These are phyloP conservation scores for Ptilodon capucinus DNA, from an alignment of 2,888 invertebrate species.

Conservation along the genomic window DNA sequence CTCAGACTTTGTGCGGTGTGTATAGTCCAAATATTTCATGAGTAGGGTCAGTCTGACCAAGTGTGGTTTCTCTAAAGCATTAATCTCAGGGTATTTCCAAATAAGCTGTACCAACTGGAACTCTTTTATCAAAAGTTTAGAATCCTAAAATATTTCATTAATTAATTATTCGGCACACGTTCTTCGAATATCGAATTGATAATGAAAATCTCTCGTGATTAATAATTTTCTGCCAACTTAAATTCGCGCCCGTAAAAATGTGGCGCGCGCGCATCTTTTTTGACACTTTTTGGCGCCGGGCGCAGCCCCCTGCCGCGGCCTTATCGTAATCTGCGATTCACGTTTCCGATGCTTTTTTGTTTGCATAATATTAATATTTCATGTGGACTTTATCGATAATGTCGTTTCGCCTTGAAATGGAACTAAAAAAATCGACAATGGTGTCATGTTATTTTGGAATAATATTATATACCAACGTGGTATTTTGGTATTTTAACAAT, in stretches of 20 bases:
- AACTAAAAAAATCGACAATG: slow-evolving; percentile 32
- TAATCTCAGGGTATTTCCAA: not conserved
- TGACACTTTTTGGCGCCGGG: slow-evolving; percentile 60
- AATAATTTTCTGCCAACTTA: slow-evolving; percentile 40
- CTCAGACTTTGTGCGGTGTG: no score
- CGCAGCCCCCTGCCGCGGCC: slow-evolving; percentile 43
- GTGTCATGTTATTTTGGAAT: not conserved
- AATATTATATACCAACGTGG: no score
- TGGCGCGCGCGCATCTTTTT: slow-evolving; percentile 45
- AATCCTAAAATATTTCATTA: not conserved
- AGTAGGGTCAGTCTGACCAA: not conserved
- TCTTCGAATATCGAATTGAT: slow-evolving; percentile 30
- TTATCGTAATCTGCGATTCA: slow-evolving; percentile 59
- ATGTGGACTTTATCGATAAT: slow-evolving; percentile 33
- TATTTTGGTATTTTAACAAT: no score
- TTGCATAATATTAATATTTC: slow-evolving; percentile 49
- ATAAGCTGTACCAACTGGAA: not conserved
- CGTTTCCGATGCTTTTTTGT: slow-evolving; percentile 41
- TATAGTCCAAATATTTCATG: not conserved
- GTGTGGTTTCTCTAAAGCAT: not conserved
- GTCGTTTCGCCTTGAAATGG: slow-evolving; percentile 28
- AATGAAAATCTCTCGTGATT: slow-evolving; percentile 41
- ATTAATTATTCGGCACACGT: slow-evolving; percentile 30
- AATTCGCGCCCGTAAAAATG: slow-evolving; percentile 35
- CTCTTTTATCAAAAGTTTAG: not conserved